These are phyloP conservation scores for Potamarius usumacintae DNA, from an alignment of 2,113 vertebrate species.

Conservation along the genomic window DNA sequence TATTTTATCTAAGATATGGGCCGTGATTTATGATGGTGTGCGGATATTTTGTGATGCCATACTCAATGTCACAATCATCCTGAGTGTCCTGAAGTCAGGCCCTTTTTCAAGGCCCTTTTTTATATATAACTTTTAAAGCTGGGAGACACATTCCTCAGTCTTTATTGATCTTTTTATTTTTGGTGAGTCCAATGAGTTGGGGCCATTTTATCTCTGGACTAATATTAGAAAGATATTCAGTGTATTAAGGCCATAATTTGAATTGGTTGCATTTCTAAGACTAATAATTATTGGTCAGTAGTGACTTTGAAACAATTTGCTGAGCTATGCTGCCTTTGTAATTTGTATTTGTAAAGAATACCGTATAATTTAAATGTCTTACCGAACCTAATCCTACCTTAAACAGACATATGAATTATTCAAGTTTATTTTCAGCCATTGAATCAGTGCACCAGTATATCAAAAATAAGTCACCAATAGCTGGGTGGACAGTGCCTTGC, in stretches of 20 bases:
- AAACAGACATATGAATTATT: background rate
- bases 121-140: constrained; percentile 12
- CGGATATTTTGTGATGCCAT: constrained; percentile 2
- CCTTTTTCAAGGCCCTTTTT: constrained; percentile 15
- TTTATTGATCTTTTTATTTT: background rate
- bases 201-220: background rate
- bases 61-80: constrained; percentile 29
- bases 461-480: background rate
- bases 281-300: background rate
- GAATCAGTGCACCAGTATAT: background rate
- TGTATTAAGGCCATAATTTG: background rate
- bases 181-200: background rate
- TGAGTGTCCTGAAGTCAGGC: background rate
- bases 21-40: constrained; percentile 17
- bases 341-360: background rate
- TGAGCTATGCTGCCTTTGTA: background rate
- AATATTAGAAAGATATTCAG: background rate
- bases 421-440: background rate
- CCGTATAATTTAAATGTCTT: background rate
- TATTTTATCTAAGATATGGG: constrained; percentile 2
- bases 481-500: background rate
- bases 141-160: background rate
- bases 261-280: background rate
- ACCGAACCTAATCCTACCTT: background rate
- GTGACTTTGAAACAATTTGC: constrained; percentile 3